Evolutionary conservation across 2,888 invertebrate species (phyloP), one percentile per base, ranked within the genome.

Genomic region (Campoplex nolae): DNA sequence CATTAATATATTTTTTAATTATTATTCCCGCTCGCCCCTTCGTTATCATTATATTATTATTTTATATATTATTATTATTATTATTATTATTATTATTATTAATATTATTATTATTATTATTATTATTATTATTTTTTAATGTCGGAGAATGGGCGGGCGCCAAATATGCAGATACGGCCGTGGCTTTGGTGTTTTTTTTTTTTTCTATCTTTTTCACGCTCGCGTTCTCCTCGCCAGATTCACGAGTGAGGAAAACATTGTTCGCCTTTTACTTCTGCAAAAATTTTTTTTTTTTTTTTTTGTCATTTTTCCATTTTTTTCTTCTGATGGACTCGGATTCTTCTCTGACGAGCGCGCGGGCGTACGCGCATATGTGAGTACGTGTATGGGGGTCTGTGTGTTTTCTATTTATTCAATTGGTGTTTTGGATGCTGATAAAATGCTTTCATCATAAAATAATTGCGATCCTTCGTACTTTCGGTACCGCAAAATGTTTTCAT

Each of bases 111-210:
- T n/a, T n/a, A n/a, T n/a, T n/a, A n/a, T n/a, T n/a, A n/a, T n/a
- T 81, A 81, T 74, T 81, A 92, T 90, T 91, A 91, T 90, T 91
- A 91, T 91, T 93, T 92, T 93, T 93, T 92, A 93, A 94, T 93
- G 92, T 93, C 92, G 92, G 93, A 93, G 94, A 94, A 93, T 91
- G 94, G 94, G 94, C 92, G 91, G 92, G 92, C 93, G 93, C 92
- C 91, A 91, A 92, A 92, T 62, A 93, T 91, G 93, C 93, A 92
- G 92, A 91, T 92, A 91, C 92, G 92, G 91, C 90, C 92, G 90
- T 89, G 90, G 90, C 91, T 88, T 80, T 62, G 62, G 62, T 62
- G 62, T 62, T 62, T 62, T 58, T 28, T 28, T 48, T 38, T 38
- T 86, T 76, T 77, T 62, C 83, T 65, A 83, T 86, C 74, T 79